Conservation (phyloP, 2,888 invertebrate genomes). For the Zaprionus lineosus region DNA sequence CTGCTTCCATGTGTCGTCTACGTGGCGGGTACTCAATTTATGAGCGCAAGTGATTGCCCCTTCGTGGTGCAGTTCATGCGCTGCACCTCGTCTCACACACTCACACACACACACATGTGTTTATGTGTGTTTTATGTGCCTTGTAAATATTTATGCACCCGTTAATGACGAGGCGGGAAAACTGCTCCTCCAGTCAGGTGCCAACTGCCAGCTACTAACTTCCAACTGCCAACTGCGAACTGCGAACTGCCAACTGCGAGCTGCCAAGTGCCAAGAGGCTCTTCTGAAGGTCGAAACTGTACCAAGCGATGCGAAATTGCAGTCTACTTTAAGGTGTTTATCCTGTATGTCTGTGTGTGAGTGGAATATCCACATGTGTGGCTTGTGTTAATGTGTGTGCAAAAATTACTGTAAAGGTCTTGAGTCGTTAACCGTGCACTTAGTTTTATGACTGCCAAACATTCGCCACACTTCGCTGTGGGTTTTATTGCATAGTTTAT, state of each 20-base stretch:
- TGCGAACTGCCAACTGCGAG: constrained; percentile 36
- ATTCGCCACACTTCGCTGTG: background rate
- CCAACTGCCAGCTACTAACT: constrained; percentile 43
- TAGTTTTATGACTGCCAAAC: constrained; percentile 36
- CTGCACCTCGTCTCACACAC: constrained; percentile 2
- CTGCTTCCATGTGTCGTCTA: background rate
- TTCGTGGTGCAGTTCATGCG: constrained; percentile 13
- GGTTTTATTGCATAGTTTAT: background rate
- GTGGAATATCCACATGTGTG: background rate
- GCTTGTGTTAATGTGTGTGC: constrained; percentile 1
- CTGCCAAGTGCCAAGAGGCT: constrained; percentile 50
- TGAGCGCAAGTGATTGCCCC: constrained; percentile 41
- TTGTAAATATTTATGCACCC: constrained; percentile 77
- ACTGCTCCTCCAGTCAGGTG: constrained; percentile 44
- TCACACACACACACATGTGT: constrained; percentile 2
- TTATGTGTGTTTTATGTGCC: constrained; percentile 56
- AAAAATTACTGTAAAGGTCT: constrained; percentile 53
- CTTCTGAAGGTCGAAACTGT: constrained; percentile 52
- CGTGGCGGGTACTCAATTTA: constrained; percentile 45
- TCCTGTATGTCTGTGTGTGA: background rate
- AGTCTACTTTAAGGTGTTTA: constrained; percentile 31
- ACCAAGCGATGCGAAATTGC: constrained; percentile 40
- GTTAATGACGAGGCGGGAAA: constrained; percentile 64
- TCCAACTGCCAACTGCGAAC: constrained; percentile 18
- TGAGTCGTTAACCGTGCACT: constrained; percentile 54